Percentiles rank a stretch among this genome's conserved stretches.
Conservation (phyloP, 2,113 vertebrate genomes). For the Menidia beryllina region DNA sequence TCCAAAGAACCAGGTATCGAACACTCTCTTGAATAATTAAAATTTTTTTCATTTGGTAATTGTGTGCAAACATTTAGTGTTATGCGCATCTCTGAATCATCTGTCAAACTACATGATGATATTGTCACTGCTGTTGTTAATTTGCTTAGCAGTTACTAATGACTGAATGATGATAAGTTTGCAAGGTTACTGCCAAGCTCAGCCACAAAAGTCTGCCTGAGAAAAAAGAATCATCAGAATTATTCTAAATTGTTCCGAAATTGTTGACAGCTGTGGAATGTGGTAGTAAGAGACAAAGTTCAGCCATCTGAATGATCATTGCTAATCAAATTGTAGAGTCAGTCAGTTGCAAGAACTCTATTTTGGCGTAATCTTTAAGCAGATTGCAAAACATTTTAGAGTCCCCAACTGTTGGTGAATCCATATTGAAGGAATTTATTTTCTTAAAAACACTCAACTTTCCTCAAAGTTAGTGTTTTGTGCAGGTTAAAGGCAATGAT, state of each 20-base stretch:
- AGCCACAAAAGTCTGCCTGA: conserved; percentile 18
- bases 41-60: conserved; percentile 14
- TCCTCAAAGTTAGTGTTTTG: conserved; percentile 23
- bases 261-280: conserved; percentile 69
- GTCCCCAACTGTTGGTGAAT: conserved; percentile 19
- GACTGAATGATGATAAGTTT: conserved; percentile 34
- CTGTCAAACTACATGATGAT: conserved; percentile 28
- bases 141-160: conserved; percentile 41
- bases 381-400: conserved; percentile 10
- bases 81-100: conserved; percentile 16
- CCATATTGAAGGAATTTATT: conserved; percentile 40
- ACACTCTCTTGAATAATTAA: too few relatives aligned
- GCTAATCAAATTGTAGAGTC: conserved; percentile 29
- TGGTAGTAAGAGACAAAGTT: conserved; percentile 42
- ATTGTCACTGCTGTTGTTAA: conserved; percentile 48
- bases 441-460: conserved; percentile 20
- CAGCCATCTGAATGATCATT: conserved; percentile 46
- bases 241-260: conserved; percentile 54
- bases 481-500: conserved; percentile 23
- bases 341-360: conserved; percentile 17
- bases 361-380: neutral
- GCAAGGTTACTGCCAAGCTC: conserved; percentile 32
- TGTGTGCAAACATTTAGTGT: conserved; percentile 16
- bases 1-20: too few relatives aligned
- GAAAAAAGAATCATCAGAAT: conserved; percentile 30